These are phyloP conservation scores for Eilema griseolum DNA, from an alignment of 2,888 invertebrate species.

Conservation along the genomic window DNA sequence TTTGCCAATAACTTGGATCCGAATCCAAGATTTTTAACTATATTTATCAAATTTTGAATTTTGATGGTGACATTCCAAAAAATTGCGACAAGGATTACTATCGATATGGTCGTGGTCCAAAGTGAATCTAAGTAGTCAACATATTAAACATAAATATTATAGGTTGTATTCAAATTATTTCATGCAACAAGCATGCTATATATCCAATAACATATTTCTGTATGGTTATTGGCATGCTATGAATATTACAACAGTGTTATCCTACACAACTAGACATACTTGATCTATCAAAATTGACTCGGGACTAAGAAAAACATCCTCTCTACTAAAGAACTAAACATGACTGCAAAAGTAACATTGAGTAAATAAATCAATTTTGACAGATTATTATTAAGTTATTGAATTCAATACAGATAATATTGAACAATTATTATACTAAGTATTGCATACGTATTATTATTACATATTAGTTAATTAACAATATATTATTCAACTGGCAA, in stretches of 20 bases:
- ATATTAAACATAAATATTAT: slow-evolving; percentile 49
- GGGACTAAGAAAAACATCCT: background rate
- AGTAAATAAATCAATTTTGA: slow-evolving; percentile 42
- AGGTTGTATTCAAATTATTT: slow-evolving; percentile 45
- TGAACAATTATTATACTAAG: slow-evolving; percentile 34
- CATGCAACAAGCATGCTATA: slow-evolving; percentile 80
- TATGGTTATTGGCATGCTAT: slow-evolving; percentile 69
- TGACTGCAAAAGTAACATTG: background rate
- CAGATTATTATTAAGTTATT: slow-evolving; percentile 26
- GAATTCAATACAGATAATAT: slow-evolving; percentile 22
- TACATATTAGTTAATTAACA: slow-evolving; percentile 23
- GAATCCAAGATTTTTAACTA: slow-evolving; percentile 44
- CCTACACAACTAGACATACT: slow-evolving; percentile 44
- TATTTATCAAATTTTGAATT: slow-evolving; percentile 32
- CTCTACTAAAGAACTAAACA: background rate
- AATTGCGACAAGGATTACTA: slow-evolving; percentile 15
- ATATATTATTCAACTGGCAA: background rate
- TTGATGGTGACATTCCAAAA: slow-evolving; percentile 17
- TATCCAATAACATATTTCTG: slow-evolving; percentile 57
- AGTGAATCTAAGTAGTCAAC: slow-evolving; percentile 52
- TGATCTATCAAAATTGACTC: slow-evolving; percentile 49
- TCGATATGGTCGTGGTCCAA: slow-evolving; percentile 35
- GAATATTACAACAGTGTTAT: slow-evolving; percentile 39
- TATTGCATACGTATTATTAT: slow-evolving; percentile 33
- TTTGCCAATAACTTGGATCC: slow-evolving; percentile 68